phyloP scores from a whole-genome alignment of 2,113 vertebrate species.

The Arothron firmamentum region DNA sequence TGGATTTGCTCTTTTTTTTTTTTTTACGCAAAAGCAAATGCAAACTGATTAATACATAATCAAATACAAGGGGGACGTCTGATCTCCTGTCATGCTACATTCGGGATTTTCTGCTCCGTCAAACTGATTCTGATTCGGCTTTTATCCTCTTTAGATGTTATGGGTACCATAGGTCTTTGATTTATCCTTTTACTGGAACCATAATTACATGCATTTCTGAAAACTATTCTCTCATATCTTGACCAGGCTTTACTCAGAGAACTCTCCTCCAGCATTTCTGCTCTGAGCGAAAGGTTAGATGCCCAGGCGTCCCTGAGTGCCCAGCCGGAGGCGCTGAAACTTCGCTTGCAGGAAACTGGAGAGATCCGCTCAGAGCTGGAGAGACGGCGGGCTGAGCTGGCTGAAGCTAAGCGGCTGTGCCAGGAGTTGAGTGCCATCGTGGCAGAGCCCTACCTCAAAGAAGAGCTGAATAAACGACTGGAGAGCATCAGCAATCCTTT shows the following conservation, averaged over 20 bases:
- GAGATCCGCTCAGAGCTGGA: conserved; percentile 93
- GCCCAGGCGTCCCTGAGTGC: conserved; percentile 84
- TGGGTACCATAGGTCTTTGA: neutral
- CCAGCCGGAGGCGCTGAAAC: conserved; percentile 88
- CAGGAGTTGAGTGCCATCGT: conserved; percentile 86
- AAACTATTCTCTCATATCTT: conserved; percentile 1
- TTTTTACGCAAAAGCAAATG: too few species aligned
- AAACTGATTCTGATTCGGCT: too few species aligned
- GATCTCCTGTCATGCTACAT: too few species aligned
- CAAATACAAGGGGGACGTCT: too few species aligned
- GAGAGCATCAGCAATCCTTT: conserved; percentile 86
- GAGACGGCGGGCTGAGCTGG: conserved; percentile 79
- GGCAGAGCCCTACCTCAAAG: conserved; percentile 91
- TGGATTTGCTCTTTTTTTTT: too few species aligned
- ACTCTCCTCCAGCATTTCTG: conserved; percentile 82
- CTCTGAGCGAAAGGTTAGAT: conserved; percentile 81
- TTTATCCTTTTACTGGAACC: neutral
- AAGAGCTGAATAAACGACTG: conserved; percentile 90
- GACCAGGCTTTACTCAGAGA: conserved; percentile 78
- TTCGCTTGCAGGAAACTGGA: conserved; percentile 89
- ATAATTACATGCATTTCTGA: neutral
- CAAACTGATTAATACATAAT: too few species aligned
- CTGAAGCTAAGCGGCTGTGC: conserved; percentile 83
- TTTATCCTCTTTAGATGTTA: too few species aligned
- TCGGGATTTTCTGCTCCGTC: neutral